phyloP scores from a whole-genome alignment of 2,797 vertebrate species.

The Monodelphis domestica region DNA sequence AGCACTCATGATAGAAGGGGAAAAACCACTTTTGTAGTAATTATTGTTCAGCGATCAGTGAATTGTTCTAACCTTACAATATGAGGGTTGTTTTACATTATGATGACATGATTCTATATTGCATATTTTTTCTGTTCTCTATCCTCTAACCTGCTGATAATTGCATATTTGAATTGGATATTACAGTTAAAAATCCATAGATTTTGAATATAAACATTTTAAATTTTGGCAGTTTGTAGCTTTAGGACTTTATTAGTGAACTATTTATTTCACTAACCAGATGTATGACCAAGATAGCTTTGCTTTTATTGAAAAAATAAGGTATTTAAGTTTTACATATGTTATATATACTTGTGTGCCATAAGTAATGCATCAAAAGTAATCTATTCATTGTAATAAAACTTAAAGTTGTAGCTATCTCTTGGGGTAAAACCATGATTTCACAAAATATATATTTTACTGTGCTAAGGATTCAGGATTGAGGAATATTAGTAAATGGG shows the following conservation, averaged over 20 bases:
- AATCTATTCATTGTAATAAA: background rate
- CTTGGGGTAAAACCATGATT: background rate
- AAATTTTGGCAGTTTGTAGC: background rate
- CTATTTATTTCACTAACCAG: background rate
- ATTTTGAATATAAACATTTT: background rate
- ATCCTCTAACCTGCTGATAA: background rate
- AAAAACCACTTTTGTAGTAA: background rate
- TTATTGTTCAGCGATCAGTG: background rate
- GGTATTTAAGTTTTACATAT: background rate
- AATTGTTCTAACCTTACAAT: background rate
- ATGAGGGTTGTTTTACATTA: background rate
- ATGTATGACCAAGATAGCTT: background rate
- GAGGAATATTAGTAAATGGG: background rate
- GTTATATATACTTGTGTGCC: background rate
- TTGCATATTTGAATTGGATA: too few relatives aligned
- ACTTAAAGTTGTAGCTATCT: background rate
- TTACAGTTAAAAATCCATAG: too few relatives aligned
- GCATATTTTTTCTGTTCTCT: background rate
- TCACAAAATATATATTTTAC: background rate
- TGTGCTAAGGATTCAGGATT: background rate
- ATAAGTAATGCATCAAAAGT: background rate
- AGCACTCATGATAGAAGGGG: background rate
- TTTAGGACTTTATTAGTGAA: background rate
- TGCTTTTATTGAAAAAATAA: background rate
- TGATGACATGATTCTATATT: background rate